phyloP scores from a whole-genome alignment of 2,888 invertebrate genomes.

The Scaptomyza flava region DNA sequence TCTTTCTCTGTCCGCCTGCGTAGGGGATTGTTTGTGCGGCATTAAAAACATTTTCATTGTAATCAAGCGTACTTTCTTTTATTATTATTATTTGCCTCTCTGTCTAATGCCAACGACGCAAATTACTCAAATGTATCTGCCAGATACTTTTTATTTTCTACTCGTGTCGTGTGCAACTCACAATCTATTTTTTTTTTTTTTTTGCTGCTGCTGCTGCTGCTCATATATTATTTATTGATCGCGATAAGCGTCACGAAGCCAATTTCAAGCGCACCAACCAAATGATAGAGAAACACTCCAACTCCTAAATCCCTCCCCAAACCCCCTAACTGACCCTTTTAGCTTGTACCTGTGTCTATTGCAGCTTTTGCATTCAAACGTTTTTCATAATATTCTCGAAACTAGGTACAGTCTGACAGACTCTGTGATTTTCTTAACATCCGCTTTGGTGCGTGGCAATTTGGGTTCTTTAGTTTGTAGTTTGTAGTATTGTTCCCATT shows the following conservation, averaged over 20 bases:
- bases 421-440: constrained; percentile 47
- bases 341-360: constrained; percentile 8
- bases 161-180: constrained; percentile 52
- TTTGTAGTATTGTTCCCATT: constrained; percentile 15
- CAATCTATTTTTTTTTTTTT: constrained; percentile 22
- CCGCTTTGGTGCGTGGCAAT: constrained; percentile 71
- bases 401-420: constrained; percentile 43
- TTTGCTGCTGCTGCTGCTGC: constrained; percentile 20
- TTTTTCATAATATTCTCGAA: not conserved
- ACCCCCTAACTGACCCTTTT: not conserved
- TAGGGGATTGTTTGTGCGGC: constrained; percentile 43
- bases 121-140: constrained; percentile 82
- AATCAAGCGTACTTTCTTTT: constrained; percentile 80
- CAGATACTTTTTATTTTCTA: constrained; percentile 71
- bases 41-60: constrained; percentile 79
- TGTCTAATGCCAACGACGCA: constrained; percentile 70
- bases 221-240: constrained; percentile 84
- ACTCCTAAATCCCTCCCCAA: constrained; percentile 3
- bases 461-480: not conserved
- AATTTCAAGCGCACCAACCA: constrained; percentile 70
- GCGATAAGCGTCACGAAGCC: constrained; percentile 84
- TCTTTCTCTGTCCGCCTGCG: constrained; percentile 65
- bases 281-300: constrained; percentile 63
- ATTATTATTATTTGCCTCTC: constrained; percentile 74
- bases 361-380: constrained; percentile 29